These are phyloP conservation scores for Dynastes hyllus DNA, from an alignment of 2,888 invertebrate species.

Conservation along the genomic window DNA sequence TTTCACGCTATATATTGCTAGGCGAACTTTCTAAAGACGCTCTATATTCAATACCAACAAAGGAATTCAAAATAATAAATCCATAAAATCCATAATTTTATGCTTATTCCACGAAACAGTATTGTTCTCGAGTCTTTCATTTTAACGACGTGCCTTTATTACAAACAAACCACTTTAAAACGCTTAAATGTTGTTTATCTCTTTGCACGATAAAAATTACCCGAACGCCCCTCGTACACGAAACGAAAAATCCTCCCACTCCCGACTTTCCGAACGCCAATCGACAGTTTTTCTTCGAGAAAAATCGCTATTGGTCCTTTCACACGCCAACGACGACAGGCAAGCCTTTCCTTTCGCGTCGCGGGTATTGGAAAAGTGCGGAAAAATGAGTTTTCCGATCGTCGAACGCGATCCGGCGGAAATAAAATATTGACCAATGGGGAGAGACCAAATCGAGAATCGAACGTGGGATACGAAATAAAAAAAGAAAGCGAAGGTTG, in stretches of 20 bases:
- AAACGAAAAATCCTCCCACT: constrained; percentile 1
- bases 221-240: background rate
- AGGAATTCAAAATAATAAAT: background rate
- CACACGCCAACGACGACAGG: constrained; percentile 22
- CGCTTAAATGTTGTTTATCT: background rate
- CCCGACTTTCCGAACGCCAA: constrained; percentile 17
- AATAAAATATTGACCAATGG: constrained; percentile 13
- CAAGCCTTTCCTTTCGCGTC: constrained; percentile 26
- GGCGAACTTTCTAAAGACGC: too few relatives aligned
- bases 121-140: background rate
- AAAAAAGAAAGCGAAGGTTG: too few relatives aligned
- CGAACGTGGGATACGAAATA: too few relatives aligned
- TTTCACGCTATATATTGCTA: too few relatives aligned
- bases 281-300: constrained; percentile 39
- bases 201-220: background rate
- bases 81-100: background rate
- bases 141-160: too few relatives aligned
- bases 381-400: constrained; percentile 17
- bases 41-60: background rate
- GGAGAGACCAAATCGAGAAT: background rate
- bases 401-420: constrained; percentile 1
- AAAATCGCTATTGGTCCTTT: constrained; percentile 34
- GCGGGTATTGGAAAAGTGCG: constrained; percentile 25
- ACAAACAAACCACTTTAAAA: background rate
- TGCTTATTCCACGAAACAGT: background rate